Base-by-base conservation (phyloP, 1,140 invertebrate species). In the Trichoplusia ni region DNA sequence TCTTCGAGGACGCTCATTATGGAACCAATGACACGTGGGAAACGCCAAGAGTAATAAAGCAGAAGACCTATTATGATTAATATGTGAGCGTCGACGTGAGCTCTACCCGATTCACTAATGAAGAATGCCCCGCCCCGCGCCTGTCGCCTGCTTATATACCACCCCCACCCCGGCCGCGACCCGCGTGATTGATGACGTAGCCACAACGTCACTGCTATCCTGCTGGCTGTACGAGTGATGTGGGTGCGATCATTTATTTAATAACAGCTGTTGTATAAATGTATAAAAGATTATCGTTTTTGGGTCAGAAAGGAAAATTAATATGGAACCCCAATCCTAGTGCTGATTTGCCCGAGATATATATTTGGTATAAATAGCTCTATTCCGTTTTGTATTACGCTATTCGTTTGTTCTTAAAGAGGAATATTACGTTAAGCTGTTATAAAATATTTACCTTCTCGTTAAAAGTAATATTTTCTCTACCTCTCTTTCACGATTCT, bases 121-220 rank as follows among this genome's bases (percentile, higher is more conserved):
- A 81, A 81, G 79, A 79, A 81, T 77, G 74, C 75, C 74, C 63
- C 64, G 60, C 58, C 65, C 64, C 56, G 21, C 7, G 11, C 37
- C 61, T 56, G 71, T 68, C 64, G 51, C 46, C 33, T 44, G 58
- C 62, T 75, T 75, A 73, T 73, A 71, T 71, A 77, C 63, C 59
- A 23, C 64, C 42, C 65, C 61, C n/a, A n/a, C 65, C 38, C 49
- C 53, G 25, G n/a, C 53, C 19, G 9, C 19, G 40, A 70, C 61
- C 58, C 25, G 42, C 42, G 75, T 86, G 83, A 86, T 86, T 86
- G 83, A 86, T 86, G 83, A 82, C 77, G 75, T 69, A 69, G 67
- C 67, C 65, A 61, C 72, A 40, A 67, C 69, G 71, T 86, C 78
- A 80, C 61, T 44, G 66, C 44, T 75, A 67, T 75, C 68, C 69